A percentile compares a stretch with the other conserved stretches of the same genome.
Conservation (phyloP, 1,140 invertebrate genomes). For the Ceratina japonica region DNA sequence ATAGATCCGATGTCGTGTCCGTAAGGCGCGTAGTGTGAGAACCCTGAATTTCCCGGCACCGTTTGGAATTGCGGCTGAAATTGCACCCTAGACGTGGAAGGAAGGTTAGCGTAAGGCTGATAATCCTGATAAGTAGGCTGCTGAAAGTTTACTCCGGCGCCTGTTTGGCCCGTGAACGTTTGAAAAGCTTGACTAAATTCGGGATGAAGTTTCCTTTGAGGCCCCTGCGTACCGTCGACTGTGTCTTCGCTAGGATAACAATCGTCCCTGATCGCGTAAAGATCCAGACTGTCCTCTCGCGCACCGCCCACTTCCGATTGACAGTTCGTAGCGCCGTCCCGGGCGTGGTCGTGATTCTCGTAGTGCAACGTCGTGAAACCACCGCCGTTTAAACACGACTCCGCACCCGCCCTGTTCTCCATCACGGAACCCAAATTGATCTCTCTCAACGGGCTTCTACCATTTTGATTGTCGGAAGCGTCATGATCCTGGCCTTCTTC, state of each 20-base stretch:
- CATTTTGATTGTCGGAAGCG: conserved; percentile 58
- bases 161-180: conserved; percentile 61
- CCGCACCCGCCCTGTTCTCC: conserved; percentile 75
- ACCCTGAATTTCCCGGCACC: conserved; percentile 61
- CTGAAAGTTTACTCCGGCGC: conserved; percentile 54
- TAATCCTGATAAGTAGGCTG: conserved; percentile 67
- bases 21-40: conserved; percentile 71
- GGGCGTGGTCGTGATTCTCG: conserved; percentile 64
- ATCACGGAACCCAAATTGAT: conserved; percentile 80
- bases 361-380: conserved; percentile 85
- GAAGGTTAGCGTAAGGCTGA: conserved; percentile 62
- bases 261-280: conserved; percentile 84
- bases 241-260: conserved; percentile 83
- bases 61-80: conserved; percentile 72
- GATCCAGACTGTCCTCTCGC: conserved; percentile 83
- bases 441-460: conserved; percentile 77
- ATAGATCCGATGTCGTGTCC: conserved; percentile 57
- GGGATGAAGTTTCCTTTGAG: conserved; percentile 71
- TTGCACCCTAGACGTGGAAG: conserved; percentile 73
- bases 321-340: conserved; percentile 58
- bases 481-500: conserved; percentile 63
- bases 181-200: conserved; percentile 75
- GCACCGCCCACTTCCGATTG: conserved; percentile 78
- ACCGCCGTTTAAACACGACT: conserved; percentile 81
- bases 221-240: conserved; percentile 69